Percentiles rank a stretch among this genome's conserved stretches.
phyloP scores from a whole-genome alignment of 2,888 invertebrate species.

The Apamea anceps region DNA sequence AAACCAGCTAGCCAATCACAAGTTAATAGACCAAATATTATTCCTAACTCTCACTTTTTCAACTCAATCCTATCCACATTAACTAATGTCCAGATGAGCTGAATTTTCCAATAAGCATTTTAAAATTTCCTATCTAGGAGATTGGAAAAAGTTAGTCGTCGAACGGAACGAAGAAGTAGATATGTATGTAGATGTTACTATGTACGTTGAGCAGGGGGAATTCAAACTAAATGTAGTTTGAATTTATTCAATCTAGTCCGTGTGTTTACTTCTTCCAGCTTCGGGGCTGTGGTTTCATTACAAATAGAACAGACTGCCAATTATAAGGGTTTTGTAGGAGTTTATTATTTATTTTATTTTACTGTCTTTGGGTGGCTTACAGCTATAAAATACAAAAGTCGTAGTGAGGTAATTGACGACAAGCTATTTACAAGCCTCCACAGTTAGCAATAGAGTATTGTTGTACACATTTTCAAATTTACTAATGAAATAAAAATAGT shows the following conservation, averaged over 20 bases:
- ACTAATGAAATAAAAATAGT: too few relatives aligned
- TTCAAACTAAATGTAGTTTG: slow-evolving; percentile 52
- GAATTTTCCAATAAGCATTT: slow-evolving; percentile 67
- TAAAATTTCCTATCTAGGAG: slow-evolving; percentile 62
- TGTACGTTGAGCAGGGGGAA: slow-evolving; percentile 27
- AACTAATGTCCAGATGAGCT: slow-evolving; percentile 57
- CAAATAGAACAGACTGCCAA: slow-evolving; percentile 3
- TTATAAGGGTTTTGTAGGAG: background rate
- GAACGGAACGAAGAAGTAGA: slow-evolving; percentile 41
- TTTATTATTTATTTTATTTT: background rate
- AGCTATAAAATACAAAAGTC: too few relatives aligned
- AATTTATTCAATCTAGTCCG: slow-evolving; percentile 52
- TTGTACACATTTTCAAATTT: too few relatives aligned
- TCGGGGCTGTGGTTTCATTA: slow-evolving; percentile 6
- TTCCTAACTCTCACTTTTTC: slow-evolving; percentile 25
- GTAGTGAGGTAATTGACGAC: too few relatives aligned
- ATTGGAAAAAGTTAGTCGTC: slow-evolving; percentile 67
- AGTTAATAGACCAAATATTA: slow-evolving; percentile 13
- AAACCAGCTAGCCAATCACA: slow-evolving; percentile 7
- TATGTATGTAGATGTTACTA: slow-evolving; percentile 14
- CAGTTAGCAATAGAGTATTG: too few relatives aligned
- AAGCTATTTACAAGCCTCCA: too few relatives aligned
- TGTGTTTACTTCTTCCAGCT: slow-evolving; percentile 34
- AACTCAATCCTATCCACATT: slow-evolving; percentile 44
- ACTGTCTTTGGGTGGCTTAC: too few relatives aligned